phyloP scores from a whole-genome alignment of 2,888 invertebrate genomes.

The Pseudolycoriella hygida region DNA sequence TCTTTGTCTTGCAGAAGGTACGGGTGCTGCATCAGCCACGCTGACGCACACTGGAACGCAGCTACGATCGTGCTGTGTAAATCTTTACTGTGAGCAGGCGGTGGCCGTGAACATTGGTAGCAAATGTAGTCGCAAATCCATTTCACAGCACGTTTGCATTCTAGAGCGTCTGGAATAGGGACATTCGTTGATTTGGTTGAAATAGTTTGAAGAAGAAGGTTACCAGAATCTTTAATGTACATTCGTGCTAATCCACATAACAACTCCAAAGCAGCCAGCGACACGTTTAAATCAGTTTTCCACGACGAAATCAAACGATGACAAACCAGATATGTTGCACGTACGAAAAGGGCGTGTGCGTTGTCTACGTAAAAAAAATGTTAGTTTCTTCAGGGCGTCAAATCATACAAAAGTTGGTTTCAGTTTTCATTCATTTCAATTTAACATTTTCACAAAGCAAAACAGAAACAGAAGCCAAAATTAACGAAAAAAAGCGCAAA shows the following conservation, averaged over 20 bases:
- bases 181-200: too few species aligned
- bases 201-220: too few species aligned
- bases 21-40: constrained; percentile 87
- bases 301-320: constrained; percentile 89
- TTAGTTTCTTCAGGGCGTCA: too few species aligned
- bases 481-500: background rate
- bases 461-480: background rate
- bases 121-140: constrained; percentile 98
- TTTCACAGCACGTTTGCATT: constrained; percentile 83
- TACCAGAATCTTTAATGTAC: constrained; percentile 78
- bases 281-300: constrained; percentile 89
- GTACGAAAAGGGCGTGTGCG: constrained; percentile 74
- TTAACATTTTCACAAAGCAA: background rate
- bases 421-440: too few species aligned
- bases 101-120: constrained; percentile 86
- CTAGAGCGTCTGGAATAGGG: constrained; percentile 50
- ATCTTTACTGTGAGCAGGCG: constrained; percentile 83
- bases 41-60: constrained; percentile 76
- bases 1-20: constrained; percentile 79
- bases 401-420: background rate
- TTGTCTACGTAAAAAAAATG: too few species aligned
- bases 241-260: constrained; percentile 78
- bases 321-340: constrained; percentile 85
- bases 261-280: constrained; percentile 81
- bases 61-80: constrained; percentile 88